Conservation (phyloP, 2,888 invertebrate genomes). For the Quadroppia sp. region DNA sequence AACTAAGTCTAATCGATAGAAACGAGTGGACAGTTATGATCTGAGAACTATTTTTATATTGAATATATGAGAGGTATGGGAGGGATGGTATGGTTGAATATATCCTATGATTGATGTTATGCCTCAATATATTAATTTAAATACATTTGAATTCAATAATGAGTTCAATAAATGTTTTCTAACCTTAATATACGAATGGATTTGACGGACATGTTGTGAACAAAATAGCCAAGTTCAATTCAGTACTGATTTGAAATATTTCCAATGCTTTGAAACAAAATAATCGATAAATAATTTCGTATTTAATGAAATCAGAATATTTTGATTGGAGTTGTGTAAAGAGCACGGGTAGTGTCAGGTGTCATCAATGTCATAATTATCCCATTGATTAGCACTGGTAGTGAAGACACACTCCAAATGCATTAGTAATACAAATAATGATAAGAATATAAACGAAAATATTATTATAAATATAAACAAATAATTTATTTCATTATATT, state of each 20-base stretch:
- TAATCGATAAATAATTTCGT: neutral
- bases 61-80: too few relatives aligned
- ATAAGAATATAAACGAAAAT: too few relatives aligned
- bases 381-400: neutral
- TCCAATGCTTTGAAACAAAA: neutral
- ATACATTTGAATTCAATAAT: too few relatives aligned
- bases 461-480: too few relatives aligned
- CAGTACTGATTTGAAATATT: neutral
- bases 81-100: too few relatives aligned
- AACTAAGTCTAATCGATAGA: too few relatives aligned
- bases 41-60: too few relatives aligned
- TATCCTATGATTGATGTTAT: neutral
- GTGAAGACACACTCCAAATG: neutral
- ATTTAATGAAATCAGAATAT: neutral
- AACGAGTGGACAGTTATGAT: too few relatives aligned
- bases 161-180: too few relatives aligned
- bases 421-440: neutral
- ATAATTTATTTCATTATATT: too few relatives aligned
- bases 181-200: constrained; percentile 29
- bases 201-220: constrained; percentile 10
- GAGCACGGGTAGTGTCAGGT: neutral
- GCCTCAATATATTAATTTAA: too few relatives aligned
- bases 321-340: neutral
- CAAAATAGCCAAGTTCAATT: neutral
- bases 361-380: constrained; percentile 25